Evolutionary conservation across 2,797 vertebrate genomes (phyloP).

Genomic region (Acanthis flammea): DNA sequence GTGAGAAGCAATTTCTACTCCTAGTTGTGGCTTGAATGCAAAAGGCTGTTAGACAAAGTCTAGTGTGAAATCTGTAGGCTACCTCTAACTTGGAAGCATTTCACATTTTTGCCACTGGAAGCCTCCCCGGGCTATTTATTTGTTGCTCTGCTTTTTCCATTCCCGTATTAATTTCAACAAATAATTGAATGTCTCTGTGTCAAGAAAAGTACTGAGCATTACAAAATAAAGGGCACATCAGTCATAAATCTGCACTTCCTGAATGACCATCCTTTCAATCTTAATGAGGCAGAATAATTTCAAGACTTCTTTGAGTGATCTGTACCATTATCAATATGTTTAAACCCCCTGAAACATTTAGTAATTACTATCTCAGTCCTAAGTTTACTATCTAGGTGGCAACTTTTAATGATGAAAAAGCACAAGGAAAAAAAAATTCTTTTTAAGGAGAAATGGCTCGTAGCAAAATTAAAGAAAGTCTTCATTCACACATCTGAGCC

Average conservation of each 20-base stretch:
- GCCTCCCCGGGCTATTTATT: not conserved
- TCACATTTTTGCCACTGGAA: not conserved
- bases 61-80: conserved; percentile 32
- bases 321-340: not conserved
- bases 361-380: not conserved
- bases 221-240: not conserved
- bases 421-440: not conserved
- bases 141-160: not conserved
- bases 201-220: not conserved
- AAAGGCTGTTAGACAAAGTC: not conserved
- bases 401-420: not conserved
- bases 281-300: not conserved
- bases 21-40: conserved; percentile 34
- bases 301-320: not conserved
- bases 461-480: not conserved
- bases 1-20: not conserved
- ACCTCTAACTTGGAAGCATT: conserved; percentile 41
- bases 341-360: not conserved
- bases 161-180: not conserved
- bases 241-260: not conserved
- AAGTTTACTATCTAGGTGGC: not conserved
- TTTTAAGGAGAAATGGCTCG: not conserved
- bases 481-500: not conserved
- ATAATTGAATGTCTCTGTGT: not conserved
- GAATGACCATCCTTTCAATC: not conserved